Percentiles rank a stretch among this genome's conserved stretches.
Evolutionary conservation across 2,113 vertebrate species (phyloP).

Genomic region (Crotalus viridis): DNA sequence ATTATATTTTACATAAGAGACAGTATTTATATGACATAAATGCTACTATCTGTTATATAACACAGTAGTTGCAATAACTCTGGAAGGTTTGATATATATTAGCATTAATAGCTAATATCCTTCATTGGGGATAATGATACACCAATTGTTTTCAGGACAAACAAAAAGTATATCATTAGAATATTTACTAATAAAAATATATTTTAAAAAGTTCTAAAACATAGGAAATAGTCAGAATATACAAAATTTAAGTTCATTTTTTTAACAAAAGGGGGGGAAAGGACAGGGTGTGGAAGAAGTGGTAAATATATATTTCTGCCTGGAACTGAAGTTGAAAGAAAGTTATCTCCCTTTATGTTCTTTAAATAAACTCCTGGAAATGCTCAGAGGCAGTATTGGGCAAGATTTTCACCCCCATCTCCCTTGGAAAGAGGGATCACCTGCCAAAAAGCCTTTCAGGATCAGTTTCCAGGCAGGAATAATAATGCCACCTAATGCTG

Average conservation of each 20-base stretch:
- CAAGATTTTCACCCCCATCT: background rate
- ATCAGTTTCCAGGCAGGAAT: background rate
- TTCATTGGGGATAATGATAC: background rate
- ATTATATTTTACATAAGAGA: background rate
- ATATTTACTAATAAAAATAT: background rate
- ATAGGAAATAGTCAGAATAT: background rate
- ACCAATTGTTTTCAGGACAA: background rate
- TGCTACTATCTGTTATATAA: background rate
- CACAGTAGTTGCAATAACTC: background rate
- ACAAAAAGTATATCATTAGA: background rate
- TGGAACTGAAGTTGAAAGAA: background rate
- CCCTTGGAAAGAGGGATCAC: background rate
- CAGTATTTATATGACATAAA: background rate
- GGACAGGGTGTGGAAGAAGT: background rate
- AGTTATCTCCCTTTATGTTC: background rate
- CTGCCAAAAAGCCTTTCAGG: background rate
- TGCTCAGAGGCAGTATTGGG: background rate
- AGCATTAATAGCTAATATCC: background rate
- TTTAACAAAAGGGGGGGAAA: background rate
- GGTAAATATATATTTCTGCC: background rate
- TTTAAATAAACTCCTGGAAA: background rate
- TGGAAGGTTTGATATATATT: background rate
- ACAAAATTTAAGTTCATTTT: background rate
- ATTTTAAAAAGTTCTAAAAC: background rate
- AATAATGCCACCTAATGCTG: background rate